phyloP scores from a whole-genome alignment of 2,797 vertebrate genomes.

The Brotula barbata region DNA sequence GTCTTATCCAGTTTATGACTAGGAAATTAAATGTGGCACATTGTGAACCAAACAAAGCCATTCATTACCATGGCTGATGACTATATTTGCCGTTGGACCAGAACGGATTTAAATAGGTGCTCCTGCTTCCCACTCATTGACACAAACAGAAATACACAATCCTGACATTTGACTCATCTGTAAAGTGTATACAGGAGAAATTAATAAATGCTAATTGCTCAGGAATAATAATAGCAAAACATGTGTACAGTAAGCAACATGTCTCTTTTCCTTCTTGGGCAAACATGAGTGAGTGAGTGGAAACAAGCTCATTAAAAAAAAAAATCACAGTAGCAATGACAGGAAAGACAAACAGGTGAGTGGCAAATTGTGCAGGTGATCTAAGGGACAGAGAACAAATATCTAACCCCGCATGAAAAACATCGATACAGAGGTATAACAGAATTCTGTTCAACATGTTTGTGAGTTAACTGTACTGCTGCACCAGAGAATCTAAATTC shows the following conservation, averaged over 20 bases:
- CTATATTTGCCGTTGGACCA: not conserved
- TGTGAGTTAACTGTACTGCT: conserved; percentile 1
- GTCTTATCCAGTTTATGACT: conserved; percentile 36
- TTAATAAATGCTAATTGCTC: conserved; percentile 27
- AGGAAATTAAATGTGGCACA: conserved; percentile 42
- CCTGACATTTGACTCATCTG: not conserved
- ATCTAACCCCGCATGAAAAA: not conserved
- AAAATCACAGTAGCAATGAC: not conserved
- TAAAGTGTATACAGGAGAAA: conserved; percentile 8
- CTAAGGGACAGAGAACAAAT: not conserved
- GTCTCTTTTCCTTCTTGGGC: conserved; percentile 13
- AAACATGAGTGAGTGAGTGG: conserved; percentile 26
- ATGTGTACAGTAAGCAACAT: conserved; percentile 28
- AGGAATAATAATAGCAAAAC: too few relatives aligned
- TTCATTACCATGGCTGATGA: conserved; percentile 20
- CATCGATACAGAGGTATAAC: not conserved
- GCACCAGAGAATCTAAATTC: conserved; percentile 43
- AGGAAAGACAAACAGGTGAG: not conserved
- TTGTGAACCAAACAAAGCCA: conserved; percentile 14
- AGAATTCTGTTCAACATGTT: conserved; percentile 19
- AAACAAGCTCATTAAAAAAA: conserved; percentile 24
- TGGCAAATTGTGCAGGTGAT: not conserved
- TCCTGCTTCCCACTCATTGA: not conserved
- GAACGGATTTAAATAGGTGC: not conserved
- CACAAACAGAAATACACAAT: not conserved